Base-by-base conservation (phyloP, 2,797 vertebrate species). In the Phrynocephalus forsythii region DNA sequence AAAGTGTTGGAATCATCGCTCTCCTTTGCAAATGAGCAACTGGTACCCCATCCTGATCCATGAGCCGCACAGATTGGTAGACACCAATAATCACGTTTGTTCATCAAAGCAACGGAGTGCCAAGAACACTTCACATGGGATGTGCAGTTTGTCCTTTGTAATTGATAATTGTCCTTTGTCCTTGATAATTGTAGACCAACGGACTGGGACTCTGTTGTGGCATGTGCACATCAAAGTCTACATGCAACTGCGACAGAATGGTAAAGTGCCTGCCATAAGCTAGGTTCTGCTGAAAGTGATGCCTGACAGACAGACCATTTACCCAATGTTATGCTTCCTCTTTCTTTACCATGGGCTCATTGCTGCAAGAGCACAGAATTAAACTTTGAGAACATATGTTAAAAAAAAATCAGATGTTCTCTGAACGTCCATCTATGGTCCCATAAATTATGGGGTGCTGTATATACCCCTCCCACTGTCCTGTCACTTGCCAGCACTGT, bases 201-300 rank as follows among this genome's bases (percentile, higher is more conserved):
- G 38, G 8, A 52, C 30, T 26, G 0, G 92, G 89, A 94, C 93
- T 93, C 60, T 63, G 18, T 63, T 15, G 86, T 94, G 76, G 79
- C 84, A 93, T 18, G 94, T 92, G 88, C 94, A 86, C 93, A 91
- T 95, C 94, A 79, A 94, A 24, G 94, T 92, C 87, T 94, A 86
- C 93, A 92, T 95, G 94, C 91, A 50, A 73, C 15, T 80, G 11
- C 16, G 33, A 20, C 22, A 30, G 20, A 22, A 81, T 3, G 6
- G 18, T 3, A 13, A 44, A 22, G 13, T 81, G 10, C 13, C 56
- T 28, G 48, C 48, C n/a, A 82, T 20, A 50, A 60, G 48, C 5
- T 22, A 15, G 10, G 38, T 50, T 22, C 38, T n/a, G 66, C 15
- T 75, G 60, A 75, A 82, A 82, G 71, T 18, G 30, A 24, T 52